phyloP scores from a whole-genome alignment of 2,113 vertebrate species.

The Puma concolor region DNA sequence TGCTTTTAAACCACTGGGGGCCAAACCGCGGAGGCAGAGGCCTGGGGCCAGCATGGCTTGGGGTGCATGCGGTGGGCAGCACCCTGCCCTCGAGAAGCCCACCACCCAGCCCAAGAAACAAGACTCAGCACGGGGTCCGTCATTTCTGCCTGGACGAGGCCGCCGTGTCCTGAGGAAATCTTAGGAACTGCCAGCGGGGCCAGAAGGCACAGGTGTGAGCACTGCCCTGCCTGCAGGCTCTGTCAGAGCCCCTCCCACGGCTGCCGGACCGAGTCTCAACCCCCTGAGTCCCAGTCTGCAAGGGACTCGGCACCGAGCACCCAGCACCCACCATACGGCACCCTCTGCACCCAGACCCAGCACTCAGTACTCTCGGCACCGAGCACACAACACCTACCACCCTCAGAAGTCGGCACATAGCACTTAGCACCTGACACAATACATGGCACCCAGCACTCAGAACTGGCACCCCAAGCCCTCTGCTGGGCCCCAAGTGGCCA shows the following conservation, averaged over 20 bases:
- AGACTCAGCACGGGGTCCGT: accelerated
- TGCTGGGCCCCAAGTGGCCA: neutral
- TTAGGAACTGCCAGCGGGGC: accelerated
- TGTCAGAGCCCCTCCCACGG: neutral
- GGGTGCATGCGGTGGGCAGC: neutral
- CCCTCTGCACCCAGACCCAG: too few relatives aligned
- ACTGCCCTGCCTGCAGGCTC: neutral
- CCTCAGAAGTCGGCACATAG: neutral
- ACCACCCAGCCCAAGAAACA: neutral
- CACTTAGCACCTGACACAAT: neutral
- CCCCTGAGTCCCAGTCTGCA: neutral
- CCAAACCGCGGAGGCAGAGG: neutral
- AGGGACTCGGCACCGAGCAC: neutral
- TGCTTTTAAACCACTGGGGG: neutral
- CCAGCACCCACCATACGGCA: neutral
- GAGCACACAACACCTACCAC: neutral
- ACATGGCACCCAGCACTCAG: neutral
- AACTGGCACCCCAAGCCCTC: neutral
- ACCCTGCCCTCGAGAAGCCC: too few relatives aligned
- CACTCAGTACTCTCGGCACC: neutral
- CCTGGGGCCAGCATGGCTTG: neutral
- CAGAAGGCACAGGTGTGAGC: neutral
- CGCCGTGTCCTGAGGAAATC: accelerated
- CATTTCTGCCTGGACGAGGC: accelerated
- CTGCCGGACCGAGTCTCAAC: neutral